Evolutionary conservation across 2,888 invertebrate genomes (phyloP).

Genomic region (Melanchra persicariae): DNA sequence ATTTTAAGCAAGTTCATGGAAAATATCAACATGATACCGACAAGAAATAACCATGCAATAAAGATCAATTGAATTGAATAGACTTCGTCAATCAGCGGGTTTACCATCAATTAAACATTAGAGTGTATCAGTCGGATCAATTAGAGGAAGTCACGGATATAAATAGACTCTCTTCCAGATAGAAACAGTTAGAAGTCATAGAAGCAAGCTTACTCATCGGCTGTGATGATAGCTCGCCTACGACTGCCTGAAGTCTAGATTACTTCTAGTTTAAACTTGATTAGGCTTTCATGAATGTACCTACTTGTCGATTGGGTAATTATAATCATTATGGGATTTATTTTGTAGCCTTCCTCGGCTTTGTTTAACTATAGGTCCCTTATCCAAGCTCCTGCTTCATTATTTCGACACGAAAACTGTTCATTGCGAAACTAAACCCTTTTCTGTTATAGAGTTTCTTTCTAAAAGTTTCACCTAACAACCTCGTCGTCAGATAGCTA

Average conservation of each 20-base stretch:
- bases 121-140: conserved; percentile 53
- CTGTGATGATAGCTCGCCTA: conserved; percentile 21
- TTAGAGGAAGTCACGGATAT: conserved; percentile 56
- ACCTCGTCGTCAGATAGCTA: neutral
- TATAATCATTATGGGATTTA: neutral
- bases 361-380: too few relatives aligned
- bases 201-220: conserved; percentile 32
- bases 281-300: conserved; percentile 6
- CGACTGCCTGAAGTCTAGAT: conserved; percentile 8
- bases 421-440: neutral
- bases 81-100: conserved; percentile 27
- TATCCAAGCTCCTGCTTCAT: neutral
- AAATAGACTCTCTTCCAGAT: conserved; percentile 42
- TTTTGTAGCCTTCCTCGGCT: neutral
- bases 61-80: conserved; percentile 39
- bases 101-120: conserved; percentile 47
- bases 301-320: neutral
- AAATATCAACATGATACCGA: neutral
- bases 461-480: conserved; percentile 1
- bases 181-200: neutral
- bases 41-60: conserved; percentile 29
- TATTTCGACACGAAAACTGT: conserved; percentile 1
- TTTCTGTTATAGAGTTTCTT: neutral
- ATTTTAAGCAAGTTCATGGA: neutral
- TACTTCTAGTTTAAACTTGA: conserved; percentile 35